Conservation (phyloP, 2,888 invertebrate species). For the Prosopocoilus inquinatus region DNA sequence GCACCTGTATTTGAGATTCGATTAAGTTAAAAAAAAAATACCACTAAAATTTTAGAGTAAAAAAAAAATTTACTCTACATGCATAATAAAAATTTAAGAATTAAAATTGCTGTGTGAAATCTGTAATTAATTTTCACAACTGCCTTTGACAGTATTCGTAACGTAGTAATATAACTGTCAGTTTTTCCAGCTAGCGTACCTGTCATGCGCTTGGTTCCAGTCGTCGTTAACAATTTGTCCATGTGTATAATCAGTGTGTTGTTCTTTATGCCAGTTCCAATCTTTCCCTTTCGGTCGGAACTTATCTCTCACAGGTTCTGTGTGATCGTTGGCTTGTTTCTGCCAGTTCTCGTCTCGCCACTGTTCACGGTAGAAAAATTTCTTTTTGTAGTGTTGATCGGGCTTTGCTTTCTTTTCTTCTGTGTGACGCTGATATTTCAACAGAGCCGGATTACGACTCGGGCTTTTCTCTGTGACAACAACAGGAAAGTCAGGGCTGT, state of each 20-base stretch:
- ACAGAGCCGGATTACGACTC: slow-evolving; percentile 53
- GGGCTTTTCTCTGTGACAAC: slow-evolving; percentile 44
- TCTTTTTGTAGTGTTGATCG: slow-evolving; percentile 79
- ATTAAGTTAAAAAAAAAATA: slow-evolving; percentile 2
- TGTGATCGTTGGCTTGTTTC: slow-evolving; percentile 45
- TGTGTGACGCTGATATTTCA: slow-evolving; percentile 61
- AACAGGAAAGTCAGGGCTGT: slow-evolving; percentile 35
- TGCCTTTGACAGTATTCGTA: slow-evolving; percentile 18
- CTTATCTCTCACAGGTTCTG: slow-evolving; percentile 55
- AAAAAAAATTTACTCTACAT: slow-evolving; percentile 21
- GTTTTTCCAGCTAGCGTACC: slow-evolving; percentile 44
- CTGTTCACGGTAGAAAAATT: slow-evolving; percentile 69
- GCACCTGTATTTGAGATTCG: not conserved
- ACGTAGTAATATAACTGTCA: slow-evolving; percentile 34
- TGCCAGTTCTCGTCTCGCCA: slow-evolving; percentile 55
- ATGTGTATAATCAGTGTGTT: slow-evolving; percentile 20
- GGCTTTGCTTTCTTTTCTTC: slow-evolving; percentile 48
- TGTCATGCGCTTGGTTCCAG: slow-evolving; percentile 26
- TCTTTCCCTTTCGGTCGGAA: slow-evolving; percentile 72
- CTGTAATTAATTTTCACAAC: slow-evolving; percentile 24
- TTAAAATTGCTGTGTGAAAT: slow-evolving; percentile 39
- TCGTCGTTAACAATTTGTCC: slow-evolving; percentile 14
- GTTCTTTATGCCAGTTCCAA: slow-evolving; percentile 64
- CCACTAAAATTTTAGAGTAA: slow-evolving; percentile 7
- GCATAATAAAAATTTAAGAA: slow-evolving; percentile 19